These are phyloP conservation scores for Astyanax mexicanus DNA, from an alignment of 2,797 vertebrate species.

Conservation along the genomic window DNA sequence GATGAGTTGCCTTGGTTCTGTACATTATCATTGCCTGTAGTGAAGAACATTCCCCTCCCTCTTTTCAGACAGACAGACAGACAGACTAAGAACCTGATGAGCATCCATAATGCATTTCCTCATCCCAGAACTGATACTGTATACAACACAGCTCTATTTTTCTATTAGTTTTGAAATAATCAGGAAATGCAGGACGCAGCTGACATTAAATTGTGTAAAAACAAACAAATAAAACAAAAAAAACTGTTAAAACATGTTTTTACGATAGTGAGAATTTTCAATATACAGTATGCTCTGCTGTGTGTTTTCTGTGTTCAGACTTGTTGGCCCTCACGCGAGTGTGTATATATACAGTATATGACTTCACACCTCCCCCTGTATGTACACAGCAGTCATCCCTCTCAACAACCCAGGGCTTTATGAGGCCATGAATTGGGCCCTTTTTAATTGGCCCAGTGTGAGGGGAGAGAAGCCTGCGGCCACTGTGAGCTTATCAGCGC, in stretches of 20 bases:
- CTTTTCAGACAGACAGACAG: no score
- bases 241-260: background rate
- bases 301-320: constrained; percentile 6
- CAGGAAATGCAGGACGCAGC: no score
- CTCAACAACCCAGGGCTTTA: constrained; percentile 53
- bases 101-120: no score
- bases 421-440: constrained; percentile 56
- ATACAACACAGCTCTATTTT: no score
- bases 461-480: constrained; percentile 50
- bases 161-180: no score
- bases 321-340: background rate
- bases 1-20: no score
- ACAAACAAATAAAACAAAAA: no score
- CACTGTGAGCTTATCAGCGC: constrained; percentile 56
- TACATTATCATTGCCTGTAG: no score
- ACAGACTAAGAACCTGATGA: no score
- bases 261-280: background rate
- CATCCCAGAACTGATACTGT: no score
- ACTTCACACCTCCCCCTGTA: constrained; percentile 44
- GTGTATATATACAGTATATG: constrained; percentile 28
- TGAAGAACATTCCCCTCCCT: no score
- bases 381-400: constrained; percentile 51
- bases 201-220: no score
- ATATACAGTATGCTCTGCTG: background rate
- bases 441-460: constrained; percentile 61